Evolutionary conservation across 2,888 invertebrate species (phyloP).

Genomic region (Drosophila monieri): DNA sequence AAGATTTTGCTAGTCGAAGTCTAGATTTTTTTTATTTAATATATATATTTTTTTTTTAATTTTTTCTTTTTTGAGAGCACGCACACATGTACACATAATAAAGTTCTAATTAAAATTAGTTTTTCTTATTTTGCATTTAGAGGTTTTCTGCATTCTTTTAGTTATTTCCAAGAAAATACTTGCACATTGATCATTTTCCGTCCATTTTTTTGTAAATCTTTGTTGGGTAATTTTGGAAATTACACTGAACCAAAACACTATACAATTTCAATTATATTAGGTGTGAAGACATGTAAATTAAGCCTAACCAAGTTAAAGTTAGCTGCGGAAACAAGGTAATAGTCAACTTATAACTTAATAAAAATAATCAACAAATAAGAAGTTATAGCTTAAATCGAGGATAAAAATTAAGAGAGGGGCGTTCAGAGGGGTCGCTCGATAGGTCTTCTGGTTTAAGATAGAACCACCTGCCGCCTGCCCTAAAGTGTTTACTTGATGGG

Average conservation of each 20-base stretch:
- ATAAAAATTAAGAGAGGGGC: constrained; percentile 10
- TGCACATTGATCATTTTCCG: constrained; percentile 61
- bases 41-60: constrained; percentile 4
- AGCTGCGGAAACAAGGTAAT: constrained; percentile 19
- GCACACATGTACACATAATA: constrained; percentile 39
- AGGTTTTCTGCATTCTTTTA: constrained; percentile 56
- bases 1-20: constrained; percentile 16
- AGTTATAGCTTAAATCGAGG: constrained; percentile 39
- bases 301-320: constrained; percentile 39
- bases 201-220: constrained; percentile 18
- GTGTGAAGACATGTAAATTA: constrained; percentile 58
- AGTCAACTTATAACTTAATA: constrained; percentile 58
- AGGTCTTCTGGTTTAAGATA: background rate
- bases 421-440: background rate
- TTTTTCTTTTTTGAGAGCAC: constrained; percentile 55
- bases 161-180: constrained; percentile 77
- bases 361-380: constrained; percentile 75
- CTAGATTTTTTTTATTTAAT: constrained; percentile 3
- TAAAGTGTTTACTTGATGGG: constrained; percentile 27
- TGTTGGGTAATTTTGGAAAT: constrained; percentile 66
- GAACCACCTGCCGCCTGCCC: background rate
- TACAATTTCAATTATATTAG: constrained; percentile 30
- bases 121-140: constrained; percentile 41
- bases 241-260: constrained; percentile 49
- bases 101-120: constrained; percentile 29